Base-by-base conservation (phyloP, 2,113 vertebrate species). In the Peromyscus maniculatus region DNA sequence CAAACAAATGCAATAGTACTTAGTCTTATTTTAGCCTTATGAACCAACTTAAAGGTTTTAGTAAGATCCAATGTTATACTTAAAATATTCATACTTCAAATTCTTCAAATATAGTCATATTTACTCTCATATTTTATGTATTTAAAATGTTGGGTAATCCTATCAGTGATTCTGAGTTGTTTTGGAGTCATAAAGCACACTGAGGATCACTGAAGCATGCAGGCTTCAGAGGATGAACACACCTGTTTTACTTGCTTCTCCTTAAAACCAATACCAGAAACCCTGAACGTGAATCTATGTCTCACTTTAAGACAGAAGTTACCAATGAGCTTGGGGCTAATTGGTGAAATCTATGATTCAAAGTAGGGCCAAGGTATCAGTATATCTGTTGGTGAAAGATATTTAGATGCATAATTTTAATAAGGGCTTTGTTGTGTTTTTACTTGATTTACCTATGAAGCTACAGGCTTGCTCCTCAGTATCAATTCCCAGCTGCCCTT, bases 391-490 rank as follows among this genome's bases (percentile, higher is more conserved):
- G 16, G 5, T 46, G 67, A 77, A 66, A 71, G n/a, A 90, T 69
- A 33, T 0, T 33, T 92, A 26, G 11, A 79, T 46, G 26, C 16
- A 57, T 36, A 66, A 86, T 12, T 43, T 28, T 84, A 77, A 82
- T 28, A 57, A 62, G 11, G 69, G 31, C 13, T 66, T 64, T 90
- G 39, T 83, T 72, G 13, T 2, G 33, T 11, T 64, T 64, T 28
- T 12, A 1, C 49, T 43, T 87, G 10, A 89, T 7, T 52, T 87
- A 31, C 21, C 46, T 87, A 69, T 43, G 13, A 78, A 99, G 99
- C 75, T 99, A 99, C 97, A 99, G 99, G 22, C 33, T 99, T 91
- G 99, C 99, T 13, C 99, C 99, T 3, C 82, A 98, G 0, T 97
- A 99, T 97, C 99, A n/a, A 13, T 99, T 99, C 79, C 99, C 99